These are phyloP conservation scores for Brachionus manjavacas DNA, from an alignment of 1,140 invertebrate species.

Conservation along the genomic window DNA sequence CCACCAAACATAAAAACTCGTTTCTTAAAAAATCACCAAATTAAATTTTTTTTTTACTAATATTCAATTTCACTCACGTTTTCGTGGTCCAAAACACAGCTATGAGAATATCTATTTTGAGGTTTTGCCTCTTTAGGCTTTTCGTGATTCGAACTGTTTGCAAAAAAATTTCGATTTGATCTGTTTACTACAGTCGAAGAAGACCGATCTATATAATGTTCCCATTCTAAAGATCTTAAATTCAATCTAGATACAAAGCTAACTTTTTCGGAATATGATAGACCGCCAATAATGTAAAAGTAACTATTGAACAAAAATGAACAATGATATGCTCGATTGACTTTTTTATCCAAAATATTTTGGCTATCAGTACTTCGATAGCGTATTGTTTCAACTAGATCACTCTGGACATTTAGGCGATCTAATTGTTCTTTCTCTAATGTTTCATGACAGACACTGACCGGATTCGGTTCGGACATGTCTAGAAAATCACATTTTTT, in stretches of 20 bases:
- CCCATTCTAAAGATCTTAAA: background rate
- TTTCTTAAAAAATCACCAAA: background rate
- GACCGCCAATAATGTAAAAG: constrained; percentile 10
- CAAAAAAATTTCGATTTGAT: constrained; percentile 7
- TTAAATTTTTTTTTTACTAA: background rate
- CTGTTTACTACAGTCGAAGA: background rate
- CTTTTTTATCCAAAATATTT: background rate
- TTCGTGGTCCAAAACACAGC: background rate
- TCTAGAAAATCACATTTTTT: background rate
- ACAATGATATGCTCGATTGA: constrained; percentile 36
- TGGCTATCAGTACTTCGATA: background rate
- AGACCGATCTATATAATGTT: background rate
- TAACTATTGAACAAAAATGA: background rate
- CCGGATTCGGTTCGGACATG: background rate
- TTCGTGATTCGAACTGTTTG: background rate
- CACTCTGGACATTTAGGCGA: background rate
- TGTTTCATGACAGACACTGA: background rate
- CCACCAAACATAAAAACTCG: constrained; percentile 8
- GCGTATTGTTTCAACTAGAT: background rate
- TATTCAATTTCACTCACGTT: background rate
- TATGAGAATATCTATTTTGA: background rate
- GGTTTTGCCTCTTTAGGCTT: background rate
- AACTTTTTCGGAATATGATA: background rate
- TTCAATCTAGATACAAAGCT: constrained; percentile 16
- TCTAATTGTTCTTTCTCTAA: background rate